Base-by-base conservation (phyloP, 1,140 invertebrate species). In the Leptopilina boulardi region DNA sequence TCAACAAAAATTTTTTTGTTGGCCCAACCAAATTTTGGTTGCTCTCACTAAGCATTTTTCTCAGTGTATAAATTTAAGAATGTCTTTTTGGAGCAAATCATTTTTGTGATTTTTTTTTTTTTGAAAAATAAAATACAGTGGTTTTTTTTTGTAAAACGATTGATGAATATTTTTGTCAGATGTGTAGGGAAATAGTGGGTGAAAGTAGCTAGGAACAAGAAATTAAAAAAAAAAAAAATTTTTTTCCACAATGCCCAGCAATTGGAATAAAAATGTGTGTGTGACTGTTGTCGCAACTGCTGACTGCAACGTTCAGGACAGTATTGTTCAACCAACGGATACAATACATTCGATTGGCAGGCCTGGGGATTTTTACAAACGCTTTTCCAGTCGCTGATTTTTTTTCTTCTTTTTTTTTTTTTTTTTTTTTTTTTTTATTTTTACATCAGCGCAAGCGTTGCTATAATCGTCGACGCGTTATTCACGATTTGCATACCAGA, bases 271-370 rank as follows among this genome's bases (percentile, higher is more conserved):
- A 88, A 88, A 90, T 86, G 83, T n/a, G n/a, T n/a, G n/a, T n/a
- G n/a, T 80, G 76, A 78, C 82, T 78, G 72, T 78, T 77, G 44
- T 41, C 79, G 75, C 71, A 75, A 56, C 71, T 74, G 78, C 76
- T 70, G 73, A 73, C 71, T 47, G 75, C 74, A 81, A 76, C 73
- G 77, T 83, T 73, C 73, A 77, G 81, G 81, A 38, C 80, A 80
- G 88, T 84, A 87, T 88, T 88, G 87, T 88, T 84, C 83, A 74
- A 38, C 80, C 80, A 82, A 82, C 83, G 85, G 81, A 86, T 85
- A 88, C 88, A 90, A 91, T 91, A 84, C 84, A 81, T 80, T 83
- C 88, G 89, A 90, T 91, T 90, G 87, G 86, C 84, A 82, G 83
- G 83, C 80, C 74, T 81, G 82, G 82, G n/a, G 81, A 89, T 89